Evolutionary conservation across 2,113 vertebrate genomes (phyloP).

Genomic region (Tachysurus vachellii): DNA sequence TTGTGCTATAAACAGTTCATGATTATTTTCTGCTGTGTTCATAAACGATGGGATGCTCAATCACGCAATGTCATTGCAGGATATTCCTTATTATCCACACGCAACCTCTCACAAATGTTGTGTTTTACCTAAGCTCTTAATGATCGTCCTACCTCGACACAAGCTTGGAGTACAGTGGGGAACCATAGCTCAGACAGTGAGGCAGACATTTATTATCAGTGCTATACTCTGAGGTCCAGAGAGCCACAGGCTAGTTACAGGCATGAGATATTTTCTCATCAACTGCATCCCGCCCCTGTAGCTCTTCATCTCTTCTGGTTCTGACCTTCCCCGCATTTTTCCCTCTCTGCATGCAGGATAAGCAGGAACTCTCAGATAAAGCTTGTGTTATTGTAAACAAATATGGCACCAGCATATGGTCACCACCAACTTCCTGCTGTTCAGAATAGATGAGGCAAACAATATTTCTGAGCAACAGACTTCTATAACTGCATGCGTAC

Average conservation of each 20-base stretch:
- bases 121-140: background rate
- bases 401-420: conserved; percentile 47
- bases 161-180: background rate
- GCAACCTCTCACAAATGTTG: background rate
- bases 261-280: conserved; percentile 41
- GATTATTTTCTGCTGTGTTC: conserved; percentile 4
- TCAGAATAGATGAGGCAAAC: conserved; percentile 22
- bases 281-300: background rate
- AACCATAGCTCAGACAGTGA: conserved; percentile 13
- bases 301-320: background rate
- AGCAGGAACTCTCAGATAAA: conserved; percentile 37
- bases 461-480: conserved; percentile 4
- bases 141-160: background rate
- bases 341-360: conserved; percentile 26
- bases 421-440: conserved; percentile 37
- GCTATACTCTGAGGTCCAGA: conserved; percentile 10
- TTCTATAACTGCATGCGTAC: conserved; percentile 4
- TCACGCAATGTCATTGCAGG: background rate
- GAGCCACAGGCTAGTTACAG: conserved; percentile 28
- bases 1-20: background rate
- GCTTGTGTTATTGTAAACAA: conserved; percentile 38
- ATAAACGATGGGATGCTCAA: background rate
- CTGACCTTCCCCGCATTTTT: background rate
- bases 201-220: conserved; percentile 29
- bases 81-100: background rate